phyloP scores from a whole-genome alignment of 2,888 invertebrate species.

The Xylocampa areola region DNA sequence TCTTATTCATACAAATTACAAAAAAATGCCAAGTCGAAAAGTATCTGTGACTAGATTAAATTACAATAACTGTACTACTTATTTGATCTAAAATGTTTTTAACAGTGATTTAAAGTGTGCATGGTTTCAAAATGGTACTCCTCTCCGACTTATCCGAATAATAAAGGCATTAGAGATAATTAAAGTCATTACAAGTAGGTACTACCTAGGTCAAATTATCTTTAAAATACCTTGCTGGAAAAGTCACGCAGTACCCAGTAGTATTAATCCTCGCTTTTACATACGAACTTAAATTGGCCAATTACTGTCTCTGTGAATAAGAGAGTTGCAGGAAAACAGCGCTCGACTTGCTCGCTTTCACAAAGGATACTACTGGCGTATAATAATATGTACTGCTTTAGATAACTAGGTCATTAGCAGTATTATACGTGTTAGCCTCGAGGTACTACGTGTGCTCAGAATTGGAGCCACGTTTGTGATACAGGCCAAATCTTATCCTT shows the following conservation, averaged over 20 bases:
- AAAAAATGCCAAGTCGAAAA: not conserved
- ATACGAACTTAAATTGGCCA: constrained; percentile 51
- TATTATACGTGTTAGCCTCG: constrained; percentile 30
- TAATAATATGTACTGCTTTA: constrained; percentile 42
- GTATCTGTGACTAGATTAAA: too few relatives aligned
- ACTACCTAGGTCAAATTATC: not conserved
- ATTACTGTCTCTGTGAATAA: constrained; percentile 51
- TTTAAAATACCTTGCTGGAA: constrained; percentile 22
- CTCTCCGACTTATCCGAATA: too few relatives aligned
- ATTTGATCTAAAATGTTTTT: not conserved
- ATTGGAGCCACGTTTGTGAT: not conserved
- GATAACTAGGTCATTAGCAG: constrained; percentile 46
- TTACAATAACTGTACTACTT: too few relatives aligned
- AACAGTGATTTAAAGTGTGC: too few relatives aligned
- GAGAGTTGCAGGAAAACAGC: constrained; percentile 50
- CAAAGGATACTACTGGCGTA: constrained; percentile 40
- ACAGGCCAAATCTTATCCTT: too few relatives aligned
- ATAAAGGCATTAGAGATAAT: not conserved
- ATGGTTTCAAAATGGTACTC: too few relatives aligned
- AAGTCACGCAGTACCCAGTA: constrained; percentile 15
- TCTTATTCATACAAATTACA: constrained; percentile 40
- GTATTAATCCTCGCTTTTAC: constrained; percentile 45
- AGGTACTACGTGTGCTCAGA: constrained; percentile 22
- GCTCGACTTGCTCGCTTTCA: constrained; percentile 48
- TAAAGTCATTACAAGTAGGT: not conserved